phyloP scores from a whole-genome alignment of 2,888 invertebrate species.

The Erynnis tages region DNA sequence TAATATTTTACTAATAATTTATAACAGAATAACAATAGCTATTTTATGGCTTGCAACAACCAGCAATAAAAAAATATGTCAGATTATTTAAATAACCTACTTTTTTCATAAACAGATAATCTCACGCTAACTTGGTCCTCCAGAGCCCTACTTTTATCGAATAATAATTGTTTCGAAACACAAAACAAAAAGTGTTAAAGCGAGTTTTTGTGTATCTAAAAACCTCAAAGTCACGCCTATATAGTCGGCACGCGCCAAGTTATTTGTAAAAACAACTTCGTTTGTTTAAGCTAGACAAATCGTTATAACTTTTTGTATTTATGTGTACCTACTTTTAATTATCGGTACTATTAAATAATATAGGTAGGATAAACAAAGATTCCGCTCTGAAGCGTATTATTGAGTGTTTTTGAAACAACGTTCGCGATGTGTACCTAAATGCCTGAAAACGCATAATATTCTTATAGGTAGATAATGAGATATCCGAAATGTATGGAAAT shows the following conservation, averaged over 20 bases:
- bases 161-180: constrained; percentile 14
- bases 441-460: too few relatives aligned
- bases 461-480: too few relatives aligned
- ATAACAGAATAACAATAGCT: too few relatives aligned
- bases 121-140: constrained; percentile 11
- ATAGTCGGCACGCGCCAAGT: constrained; percentile 10
- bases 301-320: neutral
- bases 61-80: neutral
- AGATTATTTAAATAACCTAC: constrained; percentile 1
- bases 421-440: too few relatives aligned
- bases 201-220: constrained; percentile 5
- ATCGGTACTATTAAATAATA: too few relatives aligned
- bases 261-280: neutral
- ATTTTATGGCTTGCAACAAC: too few relatives aligned
- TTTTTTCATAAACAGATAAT: constrained; percentile 13
- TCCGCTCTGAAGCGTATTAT: too few relatives aligned
- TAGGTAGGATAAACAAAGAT: too few relatives aligned
- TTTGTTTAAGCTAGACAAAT: neutral
- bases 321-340: neutral
- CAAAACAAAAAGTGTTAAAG: constrained; percentile 7
- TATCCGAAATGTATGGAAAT: too few relatives aligned
- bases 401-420: too few relatives aligned
- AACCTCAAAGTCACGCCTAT: constrained; percentile 16
- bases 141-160: constrained; percentile 10
- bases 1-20: too few relatives aligned